These are phyloP conservation scores for Paelopatides confundens DNA, from an alignment of 53 echinoderm and acorn worm species.

Conservation along the genomic window DNA sequence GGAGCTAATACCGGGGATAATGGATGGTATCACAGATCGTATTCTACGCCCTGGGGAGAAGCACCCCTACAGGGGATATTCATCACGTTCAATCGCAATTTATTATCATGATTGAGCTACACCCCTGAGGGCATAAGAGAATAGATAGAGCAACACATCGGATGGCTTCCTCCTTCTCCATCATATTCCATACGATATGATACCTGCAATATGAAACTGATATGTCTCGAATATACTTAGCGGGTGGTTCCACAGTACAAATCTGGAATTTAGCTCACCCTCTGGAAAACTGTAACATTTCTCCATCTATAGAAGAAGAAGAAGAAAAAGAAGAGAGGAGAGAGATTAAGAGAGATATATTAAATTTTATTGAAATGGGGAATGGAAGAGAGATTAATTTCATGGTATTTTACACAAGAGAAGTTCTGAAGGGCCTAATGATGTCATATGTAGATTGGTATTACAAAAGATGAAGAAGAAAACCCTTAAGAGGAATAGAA, in stretches of 20 bases:
- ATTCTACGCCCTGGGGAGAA: constrained; percentile 10
- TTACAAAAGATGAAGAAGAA: not conserved
- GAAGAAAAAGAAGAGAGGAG: not conserved
- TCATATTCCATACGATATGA: not conserved
- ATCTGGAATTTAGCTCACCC: not conserved
- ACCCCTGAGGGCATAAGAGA: not conserved
- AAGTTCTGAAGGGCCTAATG: not conserved
- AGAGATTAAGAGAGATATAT: not conserved
- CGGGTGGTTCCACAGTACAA: not conserved
- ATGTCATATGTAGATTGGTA: not conserved
- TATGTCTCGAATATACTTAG: not conserved
- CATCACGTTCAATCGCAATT: constrained; percentile 40
- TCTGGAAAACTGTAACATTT: not conserved
- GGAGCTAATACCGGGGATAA: constrained; percentile 30
- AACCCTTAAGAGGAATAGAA: not conserved
- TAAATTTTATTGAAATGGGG: constrained; percentile 30
- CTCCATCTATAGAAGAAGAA: not conserved
- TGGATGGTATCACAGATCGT: constrained; percentile 30
- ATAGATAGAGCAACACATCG: not conserved
- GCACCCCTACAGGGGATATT: constrained; percentile 20
- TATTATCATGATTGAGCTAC: constrained; percentile 29
- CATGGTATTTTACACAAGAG: constrained; percentile 12
- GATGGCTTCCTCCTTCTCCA: not conserved
- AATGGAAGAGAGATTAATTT: constrained; percentile 11
- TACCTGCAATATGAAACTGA: not conserved